Evolutionary conservation across 1,140 invertebrate genomes (phyloP), one percentile per base, ranked within the genome.

Genomic region (Drosophila melanica): DNA sequence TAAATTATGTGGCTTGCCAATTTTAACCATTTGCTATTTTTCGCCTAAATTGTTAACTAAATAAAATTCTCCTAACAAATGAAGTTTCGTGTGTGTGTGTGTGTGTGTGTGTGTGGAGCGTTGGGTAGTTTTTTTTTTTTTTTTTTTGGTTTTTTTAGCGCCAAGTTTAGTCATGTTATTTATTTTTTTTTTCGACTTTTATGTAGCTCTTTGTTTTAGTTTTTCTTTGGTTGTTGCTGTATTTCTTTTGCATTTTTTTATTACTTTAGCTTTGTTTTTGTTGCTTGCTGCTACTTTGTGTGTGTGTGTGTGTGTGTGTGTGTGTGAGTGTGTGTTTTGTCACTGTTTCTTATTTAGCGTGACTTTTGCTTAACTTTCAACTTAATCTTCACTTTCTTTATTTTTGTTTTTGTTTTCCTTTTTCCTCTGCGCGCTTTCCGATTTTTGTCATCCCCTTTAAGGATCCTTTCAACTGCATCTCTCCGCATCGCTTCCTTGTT

Each of bases 171-270:
- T 70, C 57, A 59, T 62, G 51, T 54, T 74, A 65, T 72, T 51
- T 74, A 23, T 66, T 53, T 63, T 50, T 69, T 48, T 14, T 63
- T 68, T 72, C 75, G 65, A 18, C 39, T 81, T 75, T 84, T 79
- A 53, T 78, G 67, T 84, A 79, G 77, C 75, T 82, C 59, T 69
- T 75, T 59, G 20, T 47, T 86, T 66, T 63, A 45, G 16, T 66
- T 71, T 68, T 60, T 87, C 78, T 90, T 84, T 90, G 87, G 86
- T 90, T 90, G 77, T 81, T 81, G 86, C 85, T 90, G 80, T 90
- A 90, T 86, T 77, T 87, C 54, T 63, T 78, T 79, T 71, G 74
- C 64, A 66, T 72, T 77, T 48, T 48, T 59, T 79, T 27, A 71
- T 62, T 64, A 63, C 41, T 64, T 79, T 76, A 75, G 79, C 77